Percentiles rank a stretch among this genome's conserved stretches.
These are phyloP conservation scores for Caenorhabditis remanei DNA, from an alignment of 1,140 invertebrate genomes.

Conservation along the genomic window DNA sequence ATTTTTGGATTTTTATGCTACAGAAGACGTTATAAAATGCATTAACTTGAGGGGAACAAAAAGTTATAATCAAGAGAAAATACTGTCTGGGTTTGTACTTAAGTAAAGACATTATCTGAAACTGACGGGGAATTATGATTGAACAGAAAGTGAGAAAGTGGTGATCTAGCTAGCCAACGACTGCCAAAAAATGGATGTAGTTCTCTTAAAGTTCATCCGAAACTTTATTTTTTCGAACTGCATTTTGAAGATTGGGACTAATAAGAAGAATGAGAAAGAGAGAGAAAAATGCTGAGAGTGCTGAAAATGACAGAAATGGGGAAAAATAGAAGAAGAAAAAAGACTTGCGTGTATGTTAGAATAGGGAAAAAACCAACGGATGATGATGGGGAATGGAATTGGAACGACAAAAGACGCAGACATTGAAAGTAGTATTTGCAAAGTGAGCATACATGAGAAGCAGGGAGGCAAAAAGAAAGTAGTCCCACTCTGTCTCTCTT, in stretches of 20 bases:
- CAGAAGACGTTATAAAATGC: no score
- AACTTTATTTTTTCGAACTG: no score
- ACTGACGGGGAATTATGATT: neutral
- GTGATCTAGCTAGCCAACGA: no score
- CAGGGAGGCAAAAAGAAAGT: constrained; percentile 43
- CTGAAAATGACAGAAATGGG: neutral
- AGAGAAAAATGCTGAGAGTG: neutral
- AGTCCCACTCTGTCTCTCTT: neutral
- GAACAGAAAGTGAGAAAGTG: no score
- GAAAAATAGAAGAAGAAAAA: constrained; percentile 19
- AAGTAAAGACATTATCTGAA: neutral
- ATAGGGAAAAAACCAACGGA: neutral
- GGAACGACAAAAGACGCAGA: constrained; percentile 21
- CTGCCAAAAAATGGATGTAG: no score
- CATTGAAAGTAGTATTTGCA: constrained; percentile 29
- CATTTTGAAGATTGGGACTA: no score
- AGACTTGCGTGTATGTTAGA: neutral
- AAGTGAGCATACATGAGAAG: constrained; percentile 30
- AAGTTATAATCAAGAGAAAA: no score
- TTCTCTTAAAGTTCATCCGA: no score
- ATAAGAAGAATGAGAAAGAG: no score
- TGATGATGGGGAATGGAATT: neutral
- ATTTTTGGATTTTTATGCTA: no score
- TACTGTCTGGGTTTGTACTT: no score
- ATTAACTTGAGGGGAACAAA: no score